Conservation (phyloP, 2,113 vertebrate genomes). For the Taxidea taxus region DNA sequence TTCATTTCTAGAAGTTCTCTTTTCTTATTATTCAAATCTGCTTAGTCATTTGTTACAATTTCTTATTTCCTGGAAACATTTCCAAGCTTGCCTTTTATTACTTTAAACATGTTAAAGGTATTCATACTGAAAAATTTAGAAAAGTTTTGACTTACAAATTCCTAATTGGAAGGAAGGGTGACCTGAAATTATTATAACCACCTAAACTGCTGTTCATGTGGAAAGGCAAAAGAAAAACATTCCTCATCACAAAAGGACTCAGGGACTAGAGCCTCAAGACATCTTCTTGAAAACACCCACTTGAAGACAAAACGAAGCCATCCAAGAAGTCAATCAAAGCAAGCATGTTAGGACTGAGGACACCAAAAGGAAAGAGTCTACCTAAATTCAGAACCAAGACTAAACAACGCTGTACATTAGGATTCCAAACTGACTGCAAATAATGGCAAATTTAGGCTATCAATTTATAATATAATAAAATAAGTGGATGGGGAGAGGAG, state of each 20-base stretch:
- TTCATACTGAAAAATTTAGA: background rate
- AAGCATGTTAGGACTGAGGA: background rate
- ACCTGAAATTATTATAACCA: background rate
- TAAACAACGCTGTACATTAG: background rate
- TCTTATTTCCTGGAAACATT: background rate
- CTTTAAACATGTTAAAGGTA: background rate
- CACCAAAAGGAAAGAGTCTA: background rate
- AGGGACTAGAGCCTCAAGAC: background rate
- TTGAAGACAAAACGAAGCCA: background rate
- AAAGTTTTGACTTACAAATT: background rate
- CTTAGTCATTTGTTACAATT: background rate
- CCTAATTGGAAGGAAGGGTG: background rate
- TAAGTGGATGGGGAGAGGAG: background rate
- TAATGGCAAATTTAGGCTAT: background rate
- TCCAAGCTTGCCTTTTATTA: background rate
- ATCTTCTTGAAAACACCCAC: background rate
- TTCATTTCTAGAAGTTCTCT: background rate
- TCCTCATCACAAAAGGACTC: background rate
- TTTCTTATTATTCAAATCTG: background rate
- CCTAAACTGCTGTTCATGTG: background rate
- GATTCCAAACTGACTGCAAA: background rate
- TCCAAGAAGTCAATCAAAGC: background rate
- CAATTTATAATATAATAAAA: background rate
- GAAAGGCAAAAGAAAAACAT: background rate
- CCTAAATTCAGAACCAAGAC: background rate